phyloP scores from a whole-genome alignment of 2,797 vertebrate genomes.

The Rousettus madagascariensis region DNA sequence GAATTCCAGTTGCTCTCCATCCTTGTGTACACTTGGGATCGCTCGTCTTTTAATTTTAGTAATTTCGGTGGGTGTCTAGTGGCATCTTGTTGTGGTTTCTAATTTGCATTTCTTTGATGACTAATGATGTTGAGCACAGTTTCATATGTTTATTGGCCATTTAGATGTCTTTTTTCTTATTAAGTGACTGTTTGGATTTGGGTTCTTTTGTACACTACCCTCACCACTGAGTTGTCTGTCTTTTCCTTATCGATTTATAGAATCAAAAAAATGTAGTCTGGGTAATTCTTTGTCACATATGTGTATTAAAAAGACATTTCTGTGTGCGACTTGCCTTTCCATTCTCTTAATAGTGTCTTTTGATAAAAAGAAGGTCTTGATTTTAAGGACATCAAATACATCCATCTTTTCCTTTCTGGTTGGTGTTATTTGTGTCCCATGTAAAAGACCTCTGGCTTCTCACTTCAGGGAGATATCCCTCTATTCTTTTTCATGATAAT shows the following conservation, averaged over 20 bases:
- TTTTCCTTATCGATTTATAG: background rate
- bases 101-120: constrained; percentile 10
- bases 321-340: background rate
- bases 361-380: background rate
- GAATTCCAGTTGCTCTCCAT: background rate
- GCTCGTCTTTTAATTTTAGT: background rate
- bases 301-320: background rate
- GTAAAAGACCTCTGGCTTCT: background rate
- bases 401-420: background rate
- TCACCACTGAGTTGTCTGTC: background rate
- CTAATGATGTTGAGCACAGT: background rate
- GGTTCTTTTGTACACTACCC: too few relatives aligned
- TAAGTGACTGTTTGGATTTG: background rate
- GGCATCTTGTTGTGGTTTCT: background rate
- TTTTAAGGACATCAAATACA: constrained; percentile 8
- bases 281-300: background rate
- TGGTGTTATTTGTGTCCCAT: background rate
- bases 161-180: background rate
- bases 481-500: background rate
- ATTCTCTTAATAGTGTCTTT: background rate
- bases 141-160: background rate
- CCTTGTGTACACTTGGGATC: background rate
- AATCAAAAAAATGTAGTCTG: background rate
- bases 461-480: background rate
- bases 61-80: background rate